phyloP scores from a whole-genome alignment of 2,888 invertebrate genomes.

The Mayetiola destructor region DNA sequence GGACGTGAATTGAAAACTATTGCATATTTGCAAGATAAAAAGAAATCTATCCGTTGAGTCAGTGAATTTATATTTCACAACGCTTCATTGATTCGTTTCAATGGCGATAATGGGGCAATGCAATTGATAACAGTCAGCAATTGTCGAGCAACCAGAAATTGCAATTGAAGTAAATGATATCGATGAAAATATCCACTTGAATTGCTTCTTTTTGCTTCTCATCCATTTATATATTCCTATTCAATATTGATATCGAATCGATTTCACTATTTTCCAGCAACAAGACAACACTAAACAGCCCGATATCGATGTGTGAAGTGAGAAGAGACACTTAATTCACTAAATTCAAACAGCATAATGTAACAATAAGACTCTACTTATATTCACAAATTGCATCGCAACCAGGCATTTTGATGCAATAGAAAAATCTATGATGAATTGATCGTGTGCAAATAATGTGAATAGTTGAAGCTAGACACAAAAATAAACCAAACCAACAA shows the following conservation, averaged over 20 bases:
- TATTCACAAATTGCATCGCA: background rate
- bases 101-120: background rate
- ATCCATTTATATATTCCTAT: background rate
- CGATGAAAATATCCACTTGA: constrained; percentile 5
- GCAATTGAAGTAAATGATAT: too few species aligned
- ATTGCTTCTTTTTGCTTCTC: background rate
- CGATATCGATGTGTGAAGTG: background rate
- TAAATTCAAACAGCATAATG: background rate
- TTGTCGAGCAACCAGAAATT: background rate
- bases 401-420: too few species aligned
- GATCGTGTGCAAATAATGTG: background rate
- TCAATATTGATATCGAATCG: too few species aligned
- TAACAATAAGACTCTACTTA: background rate
- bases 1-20: too few species aligned
- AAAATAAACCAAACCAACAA: background rate
- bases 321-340: background rate
- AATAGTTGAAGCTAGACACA: background rate
- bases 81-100: background rate
- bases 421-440: background rate
- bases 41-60: too few species aligned
- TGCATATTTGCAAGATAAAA: too few species aligned
- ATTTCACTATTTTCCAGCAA: background rate
- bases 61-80: too few species aligned
- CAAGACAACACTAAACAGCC: too few species aligned
- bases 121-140: background rate